Conservation (phyloP, 2,888 invertebrate species). For the Caenorhabditis plicata region DNA sequence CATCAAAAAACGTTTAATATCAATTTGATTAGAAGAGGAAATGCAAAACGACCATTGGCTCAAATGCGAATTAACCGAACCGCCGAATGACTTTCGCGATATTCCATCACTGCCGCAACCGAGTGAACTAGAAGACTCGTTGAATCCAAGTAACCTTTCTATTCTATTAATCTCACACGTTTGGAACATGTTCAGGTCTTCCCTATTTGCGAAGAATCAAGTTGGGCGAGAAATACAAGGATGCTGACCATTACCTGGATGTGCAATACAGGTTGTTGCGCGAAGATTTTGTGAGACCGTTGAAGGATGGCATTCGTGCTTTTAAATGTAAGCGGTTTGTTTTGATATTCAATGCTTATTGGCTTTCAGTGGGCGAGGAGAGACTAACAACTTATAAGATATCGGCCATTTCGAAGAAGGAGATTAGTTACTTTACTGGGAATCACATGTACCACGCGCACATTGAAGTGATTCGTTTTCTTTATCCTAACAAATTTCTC, state of each 20-base stretch:
- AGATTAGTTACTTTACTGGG: too few species aligned
- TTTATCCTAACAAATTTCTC: too few species aligned
- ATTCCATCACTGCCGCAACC: conserved; percentile 65
- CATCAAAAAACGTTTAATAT: conserved; percentile 5
- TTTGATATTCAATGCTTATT: too few species aligned
- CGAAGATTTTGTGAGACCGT: conserved; percentile 79
- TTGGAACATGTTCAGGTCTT: too few species aligned
- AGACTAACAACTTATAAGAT: too few species aligned
- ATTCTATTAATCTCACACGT: too few species aligned
- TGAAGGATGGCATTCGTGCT: conserved; percentile 73
- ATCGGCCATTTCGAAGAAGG: too few species aligned
- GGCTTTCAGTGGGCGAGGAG: too few species aligned
- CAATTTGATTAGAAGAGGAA: too few species aligned
- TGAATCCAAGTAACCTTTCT: conserved; percentile 24
- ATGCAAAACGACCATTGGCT: conserved; percentile 10
- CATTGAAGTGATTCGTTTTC: too few species aligned
- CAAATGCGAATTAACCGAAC: conserved; percentile 33
- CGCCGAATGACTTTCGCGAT: conserved; percentile 68
- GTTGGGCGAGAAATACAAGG: conserved; percentile 73
- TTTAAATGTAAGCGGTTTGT: too few species aligned
- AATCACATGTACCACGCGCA: too few species aligned
- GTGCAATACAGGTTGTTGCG: conserved; percentile 78
- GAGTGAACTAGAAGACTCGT: conserved; percentile 66
- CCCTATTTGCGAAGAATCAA: conserved; percentile 72
- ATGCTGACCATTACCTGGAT: conserved; percentile 77